Evolutionary conservation across 2,888 invertebrate genomes (phyloP), one percentile per base, ranked within the genome.

Genomic region (Orthosia incerta): DNA sequence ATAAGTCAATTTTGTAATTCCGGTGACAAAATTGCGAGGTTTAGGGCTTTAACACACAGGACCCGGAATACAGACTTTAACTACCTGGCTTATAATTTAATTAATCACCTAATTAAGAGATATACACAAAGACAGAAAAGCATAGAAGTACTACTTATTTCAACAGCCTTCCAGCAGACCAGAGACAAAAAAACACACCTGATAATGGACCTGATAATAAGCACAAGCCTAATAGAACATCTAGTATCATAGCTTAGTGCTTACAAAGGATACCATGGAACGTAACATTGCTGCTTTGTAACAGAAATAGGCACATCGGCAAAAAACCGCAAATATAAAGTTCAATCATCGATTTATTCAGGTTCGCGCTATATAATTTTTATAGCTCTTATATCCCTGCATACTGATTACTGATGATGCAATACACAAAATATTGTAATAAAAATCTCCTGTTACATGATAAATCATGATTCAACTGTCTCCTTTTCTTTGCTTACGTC

Each of bases 1-100:
- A 51, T 74, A 82, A 78, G 72, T 20, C 61, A 55, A 86, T 83
- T 78, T 74, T 77, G 76, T 80, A 82, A 82, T 85, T 78, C 76
- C 65, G 55, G 65, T 71, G 72, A 79, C 76, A 73, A 73, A 76
- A 76, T 74, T 71, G 69, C 62, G 11, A 53, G 46, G 3, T 51
- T 70, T 65, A 78, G 60, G 72, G 51, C 53, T 45, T 1, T 48
- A 50, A 45, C 53, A 73, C 62, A 85, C 51, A 31, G 51, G 23
- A 45, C 4, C 12, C 3, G n/a, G 18, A 31, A 56, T 4, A 26
- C 1, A 56, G 16, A 9, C 16, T 26, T 56, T 16, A 7, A 50
- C 15, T 50, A 48, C 4, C 46, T 46, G 5, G 55, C 2, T 60
- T 11, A 60, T 60, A 2, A 55, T 23, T 13, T 13, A 7, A 31